A percentile compares a stretch with the other conserved stretches of the same genome.
These are phyloP conservation scores for Pedetes capensis DNA, from an alignment of 2,113 vertebrate species.

Conservation along the genomic window DNA sequence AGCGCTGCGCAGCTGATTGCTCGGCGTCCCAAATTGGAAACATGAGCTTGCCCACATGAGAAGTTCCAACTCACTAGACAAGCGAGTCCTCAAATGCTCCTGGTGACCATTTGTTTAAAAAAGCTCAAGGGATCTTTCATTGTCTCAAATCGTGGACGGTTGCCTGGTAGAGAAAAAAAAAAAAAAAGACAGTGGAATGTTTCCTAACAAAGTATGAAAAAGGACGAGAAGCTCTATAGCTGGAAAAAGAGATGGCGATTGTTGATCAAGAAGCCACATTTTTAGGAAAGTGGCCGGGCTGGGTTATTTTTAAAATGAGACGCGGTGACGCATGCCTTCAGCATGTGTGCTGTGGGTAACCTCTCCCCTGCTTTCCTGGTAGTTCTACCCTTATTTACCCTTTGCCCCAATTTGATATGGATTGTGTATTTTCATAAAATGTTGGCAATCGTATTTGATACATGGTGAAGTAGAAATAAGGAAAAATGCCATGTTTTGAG, in stretches of 20 bases:
- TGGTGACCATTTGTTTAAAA: constrained; percentile 33
- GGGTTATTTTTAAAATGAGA: constrained; percentile 47
- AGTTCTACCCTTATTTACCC: background rate
- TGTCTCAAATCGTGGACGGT: background rate
- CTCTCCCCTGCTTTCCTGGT: background rate
- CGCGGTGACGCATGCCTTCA: background rate
- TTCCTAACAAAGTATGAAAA: background rate
- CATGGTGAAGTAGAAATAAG: background rate
- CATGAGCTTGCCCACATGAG: background rate
- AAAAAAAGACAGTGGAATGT: background rate
- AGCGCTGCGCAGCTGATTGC: constrained; percentile 36
- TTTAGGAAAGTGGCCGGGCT: background rate
- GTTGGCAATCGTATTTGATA: background rate
- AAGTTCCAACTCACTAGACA: constrained; percentile 33
- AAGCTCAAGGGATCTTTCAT: constrained; percentile 33
- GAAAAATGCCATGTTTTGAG: background rate
- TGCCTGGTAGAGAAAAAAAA: constrained; percentile 36
- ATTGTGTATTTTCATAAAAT: background rate
- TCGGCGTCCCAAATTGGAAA: constrained; percentile 31
- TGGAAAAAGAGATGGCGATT: background rate
- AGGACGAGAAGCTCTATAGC: background rate
- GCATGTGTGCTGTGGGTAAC: background rate
- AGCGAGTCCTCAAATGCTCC: constrained; percentile 48
- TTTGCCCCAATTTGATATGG: background rate
- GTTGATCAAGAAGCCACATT: background rate